A percentile compares a stretch with the other conserved stretches of the same genome.
Conservation (phyloP, 2,888 invertebrate species). For the Sceliomorpha sp. region DNA sequence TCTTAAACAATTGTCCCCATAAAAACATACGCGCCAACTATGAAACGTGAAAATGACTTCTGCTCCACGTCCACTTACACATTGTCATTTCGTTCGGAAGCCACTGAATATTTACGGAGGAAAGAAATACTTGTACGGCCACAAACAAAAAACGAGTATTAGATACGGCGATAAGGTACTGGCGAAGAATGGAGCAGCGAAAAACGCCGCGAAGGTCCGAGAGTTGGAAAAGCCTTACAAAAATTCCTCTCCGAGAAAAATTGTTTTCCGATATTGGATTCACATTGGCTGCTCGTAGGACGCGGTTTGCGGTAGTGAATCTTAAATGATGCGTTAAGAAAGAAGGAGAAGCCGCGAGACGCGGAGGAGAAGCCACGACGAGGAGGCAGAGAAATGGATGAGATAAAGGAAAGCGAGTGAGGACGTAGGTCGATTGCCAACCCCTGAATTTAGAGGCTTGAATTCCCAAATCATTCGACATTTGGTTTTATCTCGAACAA, state of each 20-base stretch:
- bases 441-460: conserved; percentile 46
- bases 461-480: conserved; percentile 55
- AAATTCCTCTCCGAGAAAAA: conserved; percentile 78
- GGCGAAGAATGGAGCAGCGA: conserved; percentile 12
- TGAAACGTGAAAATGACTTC: too few species aligned
- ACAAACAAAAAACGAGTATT: conserved; percentile 42
- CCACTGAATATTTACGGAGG: conserved; percentile 25
- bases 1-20: too few species aligned
- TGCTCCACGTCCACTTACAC: not conserved
- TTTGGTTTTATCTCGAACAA: conserved; percentile 44
- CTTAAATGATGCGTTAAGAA: conserved; percentile 66
- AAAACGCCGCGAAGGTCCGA: conserved; percentile 47
- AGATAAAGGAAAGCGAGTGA: conserved; percentile 50
- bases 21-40: too few species aligned
- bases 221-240: conserved; percentile 66
- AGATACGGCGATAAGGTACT: conserved; percentile 28
- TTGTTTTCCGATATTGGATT: conserved; percentile 82
- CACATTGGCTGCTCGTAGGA: conserved; percentile 67
- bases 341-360: conserved; percentile 27
- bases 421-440: conserved; percentile 55
- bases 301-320: conserved; percentile 68
- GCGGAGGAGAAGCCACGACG: conserved; percentile 46
- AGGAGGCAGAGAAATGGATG: conserved; percentile 52
- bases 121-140: conserved; percentile 29
- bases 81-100: conserved; percentile 21